Conservation (phyloP, 92 coral and sea anemone genomes). For the Paramuricea clavata region DNA sequence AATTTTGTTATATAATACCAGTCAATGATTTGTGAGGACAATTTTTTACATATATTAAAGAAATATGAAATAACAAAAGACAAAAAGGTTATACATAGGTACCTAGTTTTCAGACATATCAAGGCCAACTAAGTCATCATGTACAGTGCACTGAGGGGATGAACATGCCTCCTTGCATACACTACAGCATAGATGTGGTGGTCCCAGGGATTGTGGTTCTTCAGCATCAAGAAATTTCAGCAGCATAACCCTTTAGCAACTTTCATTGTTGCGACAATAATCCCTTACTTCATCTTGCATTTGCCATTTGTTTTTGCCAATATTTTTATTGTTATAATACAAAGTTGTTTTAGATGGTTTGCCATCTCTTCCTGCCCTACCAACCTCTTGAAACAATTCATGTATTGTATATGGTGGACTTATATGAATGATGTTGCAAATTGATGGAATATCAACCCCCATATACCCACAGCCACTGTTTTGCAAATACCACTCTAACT, state of each 20-base stretch:
- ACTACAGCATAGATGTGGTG: conserved; percentile 31
- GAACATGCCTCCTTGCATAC: conserved; percentile 7
- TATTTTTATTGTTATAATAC: conserved; percentile 46
- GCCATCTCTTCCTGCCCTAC: conserved; percentile 55
- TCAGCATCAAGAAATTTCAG: conserved; percentile 17
- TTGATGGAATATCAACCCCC: conserved; percentile 33
- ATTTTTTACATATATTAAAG: too few relatives aligned
- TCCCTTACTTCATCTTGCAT: conserved; percentile 35
- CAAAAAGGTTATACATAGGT: too few relatives aligned
- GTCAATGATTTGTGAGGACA: too few relatives aligned
- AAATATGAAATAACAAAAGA: too few relatives aligned
- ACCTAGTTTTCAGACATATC: too few relatives aligned
- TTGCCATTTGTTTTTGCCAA: conserved; percentile 28
- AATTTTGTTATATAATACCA: too few relatives aligned
- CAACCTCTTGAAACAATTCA: conserved; percentile 46
- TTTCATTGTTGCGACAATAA: conserved; percentile 5
- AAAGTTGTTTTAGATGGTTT: conserved; percentile 35
- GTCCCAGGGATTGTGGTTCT: not conserved
- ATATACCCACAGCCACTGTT: conserved; percentile 39
- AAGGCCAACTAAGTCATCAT: too few relatives aligned
- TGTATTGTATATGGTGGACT: conserved; percentile 49
- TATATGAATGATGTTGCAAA: conserved; percentile 50
- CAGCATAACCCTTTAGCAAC: conserved; percentile 10
- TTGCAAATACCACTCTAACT: conserved; percentile 28
- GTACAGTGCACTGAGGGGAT: not conserved